Percentiles rank a stretch among this genome's conserved stretches.
phyloP scores from a whole-genome alignment of 2,113 vertebrate species.

The Galbula dea region DNA sequence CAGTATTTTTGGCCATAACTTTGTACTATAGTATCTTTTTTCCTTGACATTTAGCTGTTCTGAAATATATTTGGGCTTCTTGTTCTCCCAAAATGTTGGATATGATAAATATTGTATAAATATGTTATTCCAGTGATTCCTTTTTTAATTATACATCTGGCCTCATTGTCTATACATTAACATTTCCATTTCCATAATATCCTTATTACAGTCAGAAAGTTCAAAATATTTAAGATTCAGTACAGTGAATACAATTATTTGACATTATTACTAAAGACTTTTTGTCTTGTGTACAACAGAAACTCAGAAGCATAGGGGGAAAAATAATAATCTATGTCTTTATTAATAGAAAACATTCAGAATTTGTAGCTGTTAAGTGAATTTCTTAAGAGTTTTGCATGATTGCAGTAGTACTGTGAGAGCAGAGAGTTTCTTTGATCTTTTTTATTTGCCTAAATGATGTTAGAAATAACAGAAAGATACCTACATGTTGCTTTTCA shows the following conservation, averaged over 20 bases:
- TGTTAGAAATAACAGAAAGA: background rate
- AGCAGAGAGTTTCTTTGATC: background rate
- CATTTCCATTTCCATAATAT: background rate
- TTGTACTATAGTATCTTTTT: slow-evolving; percentile 70
- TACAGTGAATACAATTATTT: background rate
- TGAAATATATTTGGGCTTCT: slow-evolving; percentile 50
- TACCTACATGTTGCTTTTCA: background rate
- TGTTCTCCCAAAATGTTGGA: slow-evolving; percentile 29
- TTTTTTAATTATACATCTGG: background rate
- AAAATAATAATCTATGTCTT: background rate
- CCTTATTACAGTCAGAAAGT: background rate
- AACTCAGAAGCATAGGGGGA: background rate
- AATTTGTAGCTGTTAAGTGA: background rate
- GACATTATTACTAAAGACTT: background rate
- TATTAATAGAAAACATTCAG: background rate
- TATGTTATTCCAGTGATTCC: slow-evolving; percentile 2
- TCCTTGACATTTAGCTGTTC: slow-evolving; percentile 66
- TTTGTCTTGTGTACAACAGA: background rate
- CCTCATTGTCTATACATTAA: background rate
- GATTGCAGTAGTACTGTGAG: background rate
- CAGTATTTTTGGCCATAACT: slow-evolving; percentile 72
- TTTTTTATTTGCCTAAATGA: background rate
- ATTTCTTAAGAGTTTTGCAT: background rate
- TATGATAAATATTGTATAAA: slow-evolving; percentile 7
- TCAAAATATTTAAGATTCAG: background rate